Conservation (phyloP, 2,888 invertebrate genomes). For the Platycheirus albimanus region DNA sequence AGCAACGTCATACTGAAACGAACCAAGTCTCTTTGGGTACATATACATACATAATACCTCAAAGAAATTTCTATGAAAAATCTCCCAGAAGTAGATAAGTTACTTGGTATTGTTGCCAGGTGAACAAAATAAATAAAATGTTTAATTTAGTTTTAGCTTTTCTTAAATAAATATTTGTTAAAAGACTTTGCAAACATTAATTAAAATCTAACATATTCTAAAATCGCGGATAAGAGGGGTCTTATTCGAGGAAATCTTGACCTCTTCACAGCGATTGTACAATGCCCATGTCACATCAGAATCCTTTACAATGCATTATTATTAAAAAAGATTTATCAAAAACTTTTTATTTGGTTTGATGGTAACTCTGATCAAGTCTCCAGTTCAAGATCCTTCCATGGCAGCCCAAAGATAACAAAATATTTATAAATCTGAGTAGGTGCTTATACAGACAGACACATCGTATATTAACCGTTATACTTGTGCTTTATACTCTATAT, state of each 20-base stretch:
- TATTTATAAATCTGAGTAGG: slow-evolving; percentile 72
- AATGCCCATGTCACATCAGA: too few species aligned
- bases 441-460: slow-evolving; percentile 67
- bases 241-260: too few species aligned
- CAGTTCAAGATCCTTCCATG: slow-evolving; percentile 30
- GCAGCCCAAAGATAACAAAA: slow-evolving; percentile 68
- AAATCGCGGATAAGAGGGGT: too few species aligned
- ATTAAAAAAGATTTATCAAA: too few species aligned
- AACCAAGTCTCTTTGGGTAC: slow-evolving; percentile 1
- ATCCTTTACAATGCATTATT: too few species aligned
- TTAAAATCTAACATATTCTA: too few species aligned
- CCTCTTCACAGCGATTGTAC: too few species aligned
- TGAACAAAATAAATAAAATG: background rate
- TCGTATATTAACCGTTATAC: slow-evolving; percentile 67
- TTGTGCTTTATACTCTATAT: slow-evolving; percentile 50
- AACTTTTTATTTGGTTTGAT: too few species aligned
- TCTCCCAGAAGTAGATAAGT: background rate
- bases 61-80: background rate
- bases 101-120: slow-evolving; percentile 14
- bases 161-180: too few species aligned
- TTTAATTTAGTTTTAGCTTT: too few species aligned
- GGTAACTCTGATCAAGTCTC: slow-evolving; percentile 20
- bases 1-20: slow-evolving; percentile 24
- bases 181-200: too few species aligned
- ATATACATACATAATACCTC: too few species aligned